Percentiles rank a stretch among this genome's conserved stretches.
phyloP scores from a whole-genome alignment of 2,797 vertebrate genomes.

The Glyptemys insculpta region DNA sequence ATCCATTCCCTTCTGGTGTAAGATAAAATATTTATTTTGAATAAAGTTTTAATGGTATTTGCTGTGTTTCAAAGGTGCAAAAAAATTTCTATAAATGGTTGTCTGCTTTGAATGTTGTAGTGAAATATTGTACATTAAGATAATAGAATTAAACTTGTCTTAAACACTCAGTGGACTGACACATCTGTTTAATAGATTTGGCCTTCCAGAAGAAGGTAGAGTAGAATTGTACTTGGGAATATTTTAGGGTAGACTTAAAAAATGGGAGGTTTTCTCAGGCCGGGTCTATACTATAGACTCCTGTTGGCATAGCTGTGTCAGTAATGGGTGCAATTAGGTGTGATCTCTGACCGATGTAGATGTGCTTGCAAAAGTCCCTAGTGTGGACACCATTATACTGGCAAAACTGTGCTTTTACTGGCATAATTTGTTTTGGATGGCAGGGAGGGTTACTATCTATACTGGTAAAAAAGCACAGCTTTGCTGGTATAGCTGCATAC shows the following conservation, averaged over 20 bases:
- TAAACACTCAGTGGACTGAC: background rate
- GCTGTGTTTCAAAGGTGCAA: background rate
- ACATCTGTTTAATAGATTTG: background rate
- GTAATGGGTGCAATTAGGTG: background rate
- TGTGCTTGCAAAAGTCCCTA: background rate
- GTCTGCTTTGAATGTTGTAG: background rate
- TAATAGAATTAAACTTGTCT: background rate
- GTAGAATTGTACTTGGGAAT: background rate
- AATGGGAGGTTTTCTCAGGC: background rate
- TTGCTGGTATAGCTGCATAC: background rate
- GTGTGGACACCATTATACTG: too few species aligned
- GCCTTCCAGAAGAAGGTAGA: background rate
- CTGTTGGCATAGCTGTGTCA: background rate
- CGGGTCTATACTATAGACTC: background rate
- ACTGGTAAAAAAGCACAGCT: background rate
- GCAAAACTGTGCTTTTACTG: background rate
- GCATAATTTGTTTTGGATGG: background rate
- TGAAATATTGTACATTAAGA: background rate
- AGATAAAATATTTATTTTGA: slow-evolving; percentile 36
- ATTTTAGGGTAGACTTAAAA: slow-evolving; percentile 3
- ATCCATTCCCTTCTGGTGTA: background rate
- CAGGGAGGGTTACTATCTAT: background rate
- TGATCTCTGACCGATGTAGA: background rate
- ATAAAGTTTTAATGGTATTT: slow-evolving; percentile 30
- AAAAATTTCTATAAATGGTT: background rate